Base-by-base conservation (phyloP, 2,888 invertebrate species). In the Tipula lateralis region DNA sequence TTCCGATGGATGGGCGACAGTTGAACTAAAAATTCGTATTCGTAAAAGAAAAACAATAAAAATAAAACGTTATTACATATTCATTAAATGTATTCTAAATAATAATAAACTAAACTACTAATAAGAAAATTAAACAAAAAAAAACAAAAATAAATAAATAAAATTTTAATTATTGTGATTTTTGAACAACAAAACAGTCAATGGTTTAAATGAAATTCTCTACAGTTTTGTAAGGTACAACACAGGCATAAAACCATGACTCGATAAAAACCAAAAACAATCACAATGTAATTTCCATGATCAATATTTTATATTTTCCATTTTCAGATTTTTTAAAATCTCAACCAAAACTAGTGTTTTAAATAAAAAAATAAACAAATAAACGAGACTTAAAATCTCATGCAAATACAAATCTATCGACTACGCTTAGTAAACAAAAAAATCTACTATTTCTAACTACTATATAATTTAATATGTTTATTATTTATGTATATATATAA, bases 1-100 rank as follows among this genome's bases (percentile, higher is more conserved):
- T 92, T 99, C 99, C 87, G 97, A 97, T 86, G 98, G 97, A 91
- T 99, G 98, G 88, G 99, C 99, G 90, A 99, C 96, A 88, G 97
- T 95, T 89, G 98, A 97, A 93, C 99, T 99, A 94, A 87, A 94
- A 94, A 87, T 50, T n/a, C 44, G 16, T 50, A 88, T n/a, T n/a
- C n/a, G n/a, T 85, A 84, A 84, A 83, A 84, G 84, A 84, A 66
- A 84, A 29, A 83, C n/a, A n/a, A n/a, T n/a, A 85, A 44, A 82
- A 6, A 50, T 50, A 36, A 36, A 36, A 36, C 36, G 4, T 50
- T 19, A 50, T 5, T 50, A n/a, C 34, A 50, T 50, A 50, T 16
- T 50, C n/a, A n/a, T n/a, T n/a, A 50, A 50, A 50, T 1, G 83
- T 94, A 87, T 88, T 85, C 80, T 83, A 83, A 84, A 85, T 83